Base-by-base conservation (phyloP, 2,113 vertebrate genomes). In the Onychorhynchus coronatus region DNA sequence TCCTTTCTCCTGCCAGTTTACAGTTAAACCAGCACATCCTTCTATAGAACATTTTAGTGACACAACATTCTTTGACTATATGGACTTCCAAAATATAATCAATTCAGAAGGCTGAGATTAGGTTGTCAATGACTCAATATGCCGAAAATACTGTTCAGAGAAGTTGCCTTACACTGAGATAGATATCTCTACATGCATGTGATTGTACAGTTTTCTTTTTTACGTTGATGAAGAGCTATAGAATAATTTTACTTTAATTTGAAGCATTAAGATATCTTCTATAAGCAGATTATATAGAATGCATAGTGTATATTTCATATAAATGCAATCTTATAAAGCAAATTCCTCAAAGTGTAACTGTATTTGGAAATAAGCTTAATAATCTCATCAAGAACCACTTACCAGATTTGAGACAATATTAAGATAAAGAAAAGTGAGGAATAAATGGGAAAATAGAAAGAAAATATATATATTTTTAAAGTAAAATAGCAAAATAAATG, bases 81-180 rank as follows among this genome's bases (percentile, higher is more conserved):
- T 4, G 12, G 9, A 27, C 14, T 85, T 42, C 18, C 30, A 47
- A 75, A 88, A 71, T 58, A 27, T 11, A 52, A 47, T 30, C 35
- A 65, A 59, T 44, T 31, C 27, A 47, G 11, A 68, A 73, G 30
- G 6, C 22, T 86, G 61, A 73, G 27, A 73, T 78, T 35, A 59
- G 2, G 6, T 67, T 19, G 0, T n/a, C 33, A 63, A 0, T 63
- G 7, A 90, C 9, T 5, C 16, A 5, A 37, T 46, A 55, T 25
- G 12, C 11, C 61, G 35, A 84, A 87, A 93, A 58, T 31, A 33
- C 8, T 53, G 5, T 28, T 74, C 17, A 62, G 25, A 37, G 50
- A 73, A 88, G 14, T 8, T 71, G 50, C 74, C 7, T 58, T 53
- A 53, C 3, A 24, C 7, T 53, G 19, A 55, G 33, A 49, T 73